Evolutionary conservation across 2,113 vertebrate genomes (phyloP).

Genomic region (Neolamprologus hecqui): DNA sequence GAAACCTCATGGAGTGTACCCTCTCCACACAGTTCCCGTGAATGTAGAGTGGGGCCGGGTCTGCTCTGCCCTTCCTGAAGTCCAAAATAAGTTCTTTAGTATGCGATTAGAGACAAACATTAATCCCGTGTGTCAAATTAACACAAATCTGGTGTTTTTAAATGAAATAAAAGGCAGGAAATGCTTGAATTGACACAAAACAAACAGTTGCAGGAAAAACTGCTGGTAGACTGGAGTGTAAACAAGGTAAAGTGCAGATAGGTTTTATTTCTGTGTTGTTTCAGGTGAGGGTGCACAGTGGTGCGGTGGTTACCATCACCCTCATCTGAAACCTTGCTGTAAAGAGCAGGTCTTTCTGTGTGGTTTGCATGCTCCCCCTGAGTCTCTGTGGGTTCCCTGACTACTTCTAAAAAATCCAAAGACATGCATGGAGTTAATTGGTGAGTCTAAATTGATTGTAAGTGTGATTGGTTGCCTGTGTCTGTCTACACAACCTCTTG

Average conservation of each 20-base stretch:
- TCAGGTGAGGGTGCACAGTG: not conserved
- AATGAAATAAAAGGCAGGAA: not conserved
- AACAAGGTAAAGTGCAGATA: not conserved
- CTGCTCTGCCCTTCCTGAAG: too few species aligned
- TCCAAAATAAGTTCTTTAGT: too few species aligned
- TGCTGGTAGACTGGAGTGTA: not conserved
- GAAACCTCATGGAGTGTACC: too few species aligned
- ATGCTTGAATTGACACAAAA: not conserved
- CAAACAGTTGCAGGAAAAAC: not conserved
- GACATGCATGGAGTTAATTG: not conserved
- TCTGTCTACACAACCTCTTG: not conserved
- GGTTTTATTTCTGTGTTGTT: not conserved
- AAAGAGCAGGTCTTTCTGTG: not conserved
- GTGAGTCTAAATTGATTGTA: not conserved
- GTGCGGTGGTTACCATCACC: not conserved
- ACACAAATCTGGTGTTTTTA: not conserved
- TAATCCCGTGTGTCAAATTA: not conserved
- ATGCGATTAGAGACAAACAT: not conserved
- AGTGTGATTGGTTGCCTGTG: not conserved
- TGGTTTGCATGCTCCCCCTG: fast-evolving
- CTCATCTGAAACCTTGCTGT: not conserved
- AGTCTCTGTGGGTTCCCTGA: fast-evolving
- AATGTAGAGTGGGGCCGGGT: too few species aligned
- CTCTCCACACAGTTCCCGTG: too few species aligned
- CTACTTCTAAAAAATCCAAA: not conserved